Evolutionary conservation across 2,113 vertebrate species (phyloP), one percentile per base, ranked within the genome.

Genomic region (Misgurnus anguillicaudatus): DNA sequence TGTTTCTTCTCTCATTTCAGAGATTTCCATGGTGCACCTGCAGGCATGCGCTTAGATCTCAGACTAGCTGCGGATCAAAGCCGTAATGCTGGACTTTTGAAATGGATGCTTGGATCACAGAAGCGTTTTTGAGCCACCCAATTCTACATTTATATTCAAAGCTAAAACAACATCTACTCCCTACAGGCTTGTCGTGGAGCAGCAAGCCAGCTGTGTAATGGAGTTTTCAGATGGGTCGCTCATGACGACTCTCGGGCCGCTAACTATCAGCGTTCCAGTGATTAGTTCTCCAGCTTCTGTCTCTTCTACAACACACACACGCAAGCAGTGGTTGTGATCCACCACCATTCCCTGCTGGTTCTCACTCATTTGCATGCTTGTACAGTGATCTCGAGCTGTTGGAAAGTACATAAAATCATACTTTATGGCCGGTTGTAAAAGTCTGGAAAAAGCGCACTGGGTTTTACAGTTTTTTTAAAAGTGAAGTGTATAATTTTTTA

Each of bases 391-490:
- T 86, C 84, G 83, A 82, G 87, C 88, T 88, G 87, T 91, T 89
- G 68, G 86, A 91, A 86, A 89, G 90, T 89, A 89, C 91, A 92
- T 92, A 91, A 92, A 93, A 90, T 83, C 85, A n/a, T 84, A 86
- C 86, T 93, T 91, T 92, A 92, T 89, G 87, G 87, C 85, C 80
- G 68, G 80, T 85, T 87, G 90, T 92, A 91, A 92, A 93, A 91
- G 84, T 82, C 80, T 86, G 85, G 84, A 83, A 86, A 89, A 86
- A 83, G 65, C 85, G 85, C 85, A 85, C 85, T 75, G 85, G 82
- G 86, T 89, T 90, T 90, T 90, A 87, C 83, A 86, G 78, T 88
- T 89, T 82, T 85, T 90, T 88, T 57, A 72, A 70, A 57, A 48
- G 53, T 72, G 55, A 41, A 39, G 3, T 16, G n/a, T 57, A 39